phyloP scores from a whole-genome alignment of 1,140 invertebrate genomes.

The Drosophila tropicalis region DNA sequence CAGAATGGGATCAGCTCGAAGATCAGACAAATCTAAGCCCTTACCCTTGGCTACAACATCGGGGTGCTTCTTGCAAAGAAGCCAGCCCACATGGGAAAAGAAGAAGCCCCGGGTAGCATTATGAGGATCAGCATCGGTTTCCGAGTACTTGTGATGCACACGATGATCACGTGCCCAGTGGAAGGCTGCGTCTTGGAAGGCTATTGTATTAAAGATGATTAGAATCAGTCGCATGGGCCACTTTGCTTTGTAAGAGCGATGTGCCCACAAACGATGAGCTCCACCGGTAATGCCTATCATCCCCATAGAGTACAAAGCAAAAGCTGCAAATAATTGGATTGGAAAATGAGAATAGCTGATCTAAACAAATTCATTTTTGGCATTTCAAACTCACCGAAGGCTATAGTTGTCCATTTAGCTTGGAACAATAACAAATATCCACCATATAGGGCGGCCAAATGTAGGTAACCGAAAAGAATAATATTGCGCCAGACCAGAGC shows the following conservation, averaged over 20 bases:
- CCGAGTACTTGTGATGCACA: constrained; percentile 97
- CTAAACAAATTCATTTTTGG: neutral
- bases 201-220: constrained; percentile 90
- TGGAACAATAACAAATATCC: constrained; percentile 90
- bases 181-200: constrained; percentile 94
- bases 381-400: constrained; percentile 86
- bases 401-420: constrained; percentile 89
- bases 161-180: constrained; percentile 97
- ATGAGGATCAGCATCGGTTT: constrained; percentile 97
- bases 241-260: constrained; percentile 96
- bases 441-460: constrained; percentile 94
- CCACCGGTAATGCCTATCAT: constrained; percentile 95
- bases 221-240: constrained; percentile 92
- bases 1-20: constrained; percentile 93
- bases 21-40: constrained; percentile 92
- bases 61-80: constrained; percentile 94
- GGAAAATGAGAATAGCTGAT: neutral
- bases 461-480: constrained; percentile 91
- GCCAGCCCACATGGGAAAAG: constrained; percentile 97
- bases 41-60: constrained; percentile 94
- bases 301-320: constrained; percentile 85
- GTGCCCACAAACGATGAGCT: constrained; percentile 96
- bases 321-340: constrained; percentile 33
- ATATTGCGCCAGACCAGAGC: constrained; percentile 97
- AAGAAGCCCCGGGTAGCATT: constrained; percentile 96